A percentile compares a stretch with the other conserved stretches of the same genome.
Conservation (phyloP, 1,140 invertebrate genomes). For the Tetranychus urticae region DNA sequence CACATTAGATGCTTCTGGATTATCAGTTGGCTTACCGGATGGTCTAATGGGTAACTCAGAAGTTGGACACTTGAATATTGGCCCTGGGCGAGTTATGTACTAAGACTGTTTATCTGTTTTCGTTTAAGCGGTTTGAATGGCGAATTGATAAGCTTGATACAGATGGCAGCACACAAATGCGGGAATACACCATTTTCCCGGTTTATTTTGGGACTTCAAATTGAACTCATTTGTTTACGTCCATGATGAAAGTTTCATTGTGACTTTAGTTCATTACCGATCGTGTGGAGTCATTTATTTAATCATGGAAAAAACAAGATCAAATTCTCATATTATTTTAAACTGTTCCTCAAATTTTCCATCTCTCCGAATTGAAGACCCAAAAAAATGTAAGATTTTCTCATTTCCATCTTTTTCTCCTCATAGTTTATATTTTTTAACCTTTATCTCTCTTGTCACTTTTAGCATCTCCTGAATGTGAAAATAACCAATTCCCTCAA, state of each 20-base stretch:
- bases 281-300: neutral
- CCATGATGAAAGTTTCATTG: no score
- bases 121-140: no score
- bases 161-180: no score
- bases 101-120: slow-evolving; percentile 16
- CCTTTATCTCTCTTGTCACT: neutral
- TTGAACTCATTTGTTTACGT: no score
- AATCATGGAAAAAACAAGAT: neutral
- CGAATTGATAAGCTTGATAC: no score
- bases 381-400: slow-evolving; percentile 8
- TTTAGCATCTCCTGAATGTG: neutral
- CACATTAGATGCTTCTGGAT: slow-evolving; percentile 25
- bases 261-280: no score
- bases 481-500: neutral
- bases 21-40: slow-evolving; percentile 25
- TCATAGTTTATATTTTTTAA: neutral
- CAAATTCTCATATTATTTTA: neutral
- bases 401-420: neutral
- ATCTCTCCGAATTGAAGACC: slow-evolving; percentile 10
- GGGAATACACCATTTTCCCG: no score
- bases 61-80: slow-evolving; percentile 29
- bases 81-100: slow-evolving; percentile 27
- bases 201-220: no score
- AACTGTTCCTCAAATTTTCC: slow-evolving; percentile 1
- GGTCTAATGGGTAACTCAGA: slow-evolving; percentile 29